Conservation (phyloP, 2,888 invertebrate genomes). For the Amblyteles armatorius region DNA sequence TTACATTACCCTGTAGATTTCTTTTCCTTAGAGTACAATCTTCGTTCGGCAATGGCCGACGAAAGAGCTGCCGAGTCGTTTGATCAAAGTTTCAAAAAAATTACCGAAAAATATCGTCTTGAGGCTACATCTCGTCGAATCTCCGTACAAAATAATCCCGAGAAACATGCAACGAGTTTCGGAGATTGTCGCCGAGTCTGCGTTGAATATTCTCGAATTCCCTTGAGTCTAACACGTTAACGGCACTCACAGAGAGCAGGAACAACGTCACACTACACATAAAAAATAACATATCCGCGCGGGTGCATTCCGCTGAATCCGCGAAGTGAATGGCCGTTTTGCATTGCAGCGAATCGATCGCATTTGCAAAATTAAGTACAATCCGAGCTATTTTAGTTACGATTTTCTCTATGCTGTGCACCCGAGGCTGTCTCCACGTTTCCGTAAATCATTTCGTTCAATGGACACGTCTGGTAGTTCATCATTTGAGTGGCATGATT, state of each 20-base stretch:
- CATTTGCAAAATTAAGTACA: conserved; percentile 31
- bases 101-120: not conserved
- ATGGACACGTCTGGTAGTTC: conserved; percentile 79
- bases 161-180: not conserved
- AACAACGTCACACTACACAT: conserved; percentile 43
- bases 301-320: not conserved
- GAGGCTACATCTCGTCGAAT: not conserved
- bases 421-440: conserved; percentile 75
- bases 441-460: conserved; percentile 77
- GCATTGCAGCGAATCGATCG: not conserved
- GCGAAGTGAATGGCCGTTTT: not conserved
- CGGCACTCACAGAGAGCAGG: conserved; percentile 22
- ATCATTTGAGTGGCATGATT: conserved; percentile 75
- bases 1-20: conserved; percentile 2
- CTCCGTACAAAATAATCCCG: not conserved
- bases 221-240: conserved; percentile 10
- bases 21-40: not conserved
- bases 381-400: conserved; percentile 70
- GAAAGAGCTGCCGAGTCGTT: not conserved
- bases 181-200: not conserved
- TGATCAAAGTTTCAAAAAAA: not conserved
- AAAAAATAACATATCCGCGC: conserved; percentile 21
- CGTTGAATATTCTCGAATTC: not conserved
- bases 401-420: conserved; percentile 73
- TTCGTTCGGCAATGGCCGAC: not conserved